Evolutionary conservation across 2,113 vertebrate species (phyloP).

Genomic region (Seriola rivoliana): DNA sequence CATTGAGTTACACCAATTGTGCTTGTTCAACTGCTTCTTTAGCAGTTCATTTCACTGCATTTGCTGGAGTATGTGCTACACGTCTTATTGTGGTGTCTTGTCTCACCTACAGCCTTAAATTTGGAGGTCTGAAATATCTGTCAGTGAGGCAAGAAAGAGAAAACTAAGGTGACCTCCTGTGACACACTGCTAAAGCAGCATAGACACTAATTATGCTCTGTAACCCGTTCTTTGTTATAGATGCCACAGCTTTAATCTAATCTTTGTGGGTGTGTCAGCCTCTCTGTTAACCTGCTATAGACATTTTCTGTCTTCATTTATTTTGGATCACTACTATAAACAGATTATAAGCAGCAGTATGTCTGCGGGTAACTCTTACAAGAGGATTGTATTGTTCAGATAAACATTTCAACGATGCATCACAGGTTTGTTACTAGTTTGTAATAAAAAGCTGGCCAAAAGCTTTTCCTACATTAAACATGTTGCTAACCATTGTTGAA

Average conservation of each 20-base stretch:
- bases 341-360: background rate
- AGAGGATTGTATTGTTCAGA: background rate
- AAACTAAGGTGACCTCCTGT: conserved; percentile 19
- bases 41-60: conserved; percentile 39
- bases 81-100: background rate
- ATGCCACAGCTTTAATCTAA: conserved; percentile 21
- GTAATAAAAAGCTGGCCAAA: background rate
- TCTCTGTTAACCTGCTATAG: conserved; percentile 27
- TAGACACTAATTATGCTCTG: conserved; percentile 37
- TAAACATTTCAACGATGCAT: conserved; percentile 6
- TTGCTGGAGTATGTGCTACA: conserved; percentile 17
- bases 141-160: conserved; percentile 9
- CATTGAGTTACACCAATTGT: conserved; percentile 33
- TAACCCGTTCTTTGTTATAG: conserved; percentile 15
- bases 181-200: conserved; percentile 7
- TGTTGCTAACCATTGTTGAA: conserved; percentile 1
- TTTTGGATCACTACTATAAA: conserved; percentile 7
- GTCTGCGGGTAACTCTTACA: background rate
- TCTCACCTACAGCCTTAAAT: conserved; percentile 8
- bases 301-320: conserved; percentile 21
- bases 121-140: conserved; percentile 9
- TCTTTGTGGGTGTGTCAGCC: background rate
- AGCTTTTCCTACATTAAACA: conserved; percentile 9
- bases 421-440: conserved; percentile 12
- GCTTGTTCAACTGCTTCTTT: conserved; percentile 41